Evolutionary conservation across 1,140 invertebrate genomes (phyloP).

Genomic region (Drosophila pseudoananassae): DNA sequence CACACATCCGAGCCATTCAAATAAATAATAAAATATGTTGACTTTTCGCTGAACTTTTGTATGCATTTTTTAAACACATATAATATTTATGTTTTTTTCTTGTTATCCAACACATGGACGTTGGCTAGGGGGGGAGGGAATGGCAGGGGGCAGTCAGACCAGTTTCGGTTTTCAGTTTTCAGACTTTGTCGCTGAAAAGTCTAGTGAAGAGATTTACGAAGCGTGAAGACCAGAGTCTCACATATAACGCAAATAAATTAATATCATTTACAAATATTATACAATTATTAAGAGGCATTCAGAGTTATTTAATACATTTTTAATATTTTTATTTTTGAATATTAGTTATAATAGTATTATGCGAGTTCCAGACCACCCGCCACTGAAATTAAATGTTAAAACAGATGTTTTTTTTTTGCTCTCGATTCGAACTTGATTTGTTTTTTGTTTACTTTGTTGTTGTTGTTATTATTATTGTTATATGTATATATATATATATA

Average conservation of each 20-base stretch:
- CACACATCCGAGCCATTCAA: conserved; percentile 13
- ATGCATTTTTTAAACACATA: conserved; percentile 59
- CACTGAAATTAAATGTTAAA: conserved; percentile 25
- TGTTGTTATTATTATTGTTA: conserved; percentile 1
- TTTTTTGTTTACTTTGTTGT: conserved; percentile 21
- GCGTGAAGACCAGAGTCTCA: conserved; percentile 50
- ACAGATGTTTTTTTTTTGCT: conserved; percentile 59
- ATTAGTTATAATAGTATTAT: too few species aligned
- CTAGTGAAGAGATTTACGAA: conserved; percentile 68
- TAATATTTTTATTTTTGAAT: too few species aligned
- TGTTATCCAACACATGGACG: conserved; percentile 30
- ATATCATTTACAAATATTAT: neutral
- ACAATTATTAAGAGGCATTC: too few species aligned
- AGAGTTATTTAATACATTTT: too few species aligned
- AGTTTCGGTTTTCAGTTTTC: conserved; percentile 70
- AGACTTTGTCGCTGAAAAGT: conserved; percentile 66
- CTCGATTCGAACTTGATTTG: conserved; percentile 31
- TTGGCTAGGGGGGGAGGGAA: neutral
- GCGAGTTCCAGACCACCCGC: too few species aligned
- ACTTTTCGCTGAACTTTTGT: conserved; percentile 54
- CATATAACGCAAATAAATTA: neutral
- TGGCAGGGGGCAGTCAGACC: conserved; percentile 54
- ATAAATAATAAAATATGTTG: conserved; percentile 50
- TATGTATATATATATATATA: neutral
- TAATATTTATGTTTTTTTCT: conserved; percentile 60